phyloP scores from a whole-genome alignment of 2,888 invertebrate species.

The Beris morrisii region DNA sequence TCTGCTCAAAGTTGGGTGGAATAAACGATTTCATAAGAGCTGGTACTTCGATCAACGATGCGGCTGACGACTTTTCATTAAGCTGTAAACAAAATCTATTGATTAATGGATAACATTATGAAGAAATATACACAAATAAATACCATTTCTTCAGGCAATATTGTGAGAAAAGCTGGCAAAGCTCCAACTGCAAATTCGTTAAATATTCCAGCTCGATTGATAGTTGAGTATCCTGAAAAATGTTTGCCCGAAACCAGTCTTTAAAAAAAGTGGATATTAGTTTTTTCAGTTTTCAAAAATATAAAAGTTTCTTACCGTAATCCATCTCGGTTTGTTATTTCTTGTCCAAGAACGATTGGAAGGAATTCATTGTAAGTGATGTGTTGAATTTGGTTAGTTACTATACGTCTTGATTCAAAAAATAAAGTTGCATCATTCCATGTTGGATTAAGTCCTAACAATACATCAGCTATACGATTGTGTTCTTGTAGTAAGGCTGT shows the following conservation, averaged over 20 bases:
- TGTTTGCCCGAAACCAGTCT: constrained; percentile 73
- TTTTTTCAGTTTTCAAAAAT: background rate
- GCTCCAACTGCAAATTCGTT: constrained; percentile 77
- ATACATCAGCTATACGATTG: constrained; percentile 72
- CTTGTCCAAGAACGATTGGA: constrained; percentile 70
- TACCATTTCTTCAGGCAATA: constrained; percentile 73
- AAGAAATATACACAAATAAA: constrained; percentile 26
- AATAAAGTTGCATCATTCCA: constrained; percentile 80
- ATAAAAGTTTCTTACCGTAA: constrained; percentile 59
- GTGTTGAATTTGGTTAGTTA: constrained; percentile 80
- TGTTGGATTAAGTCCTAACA: constrained; percentile 71
- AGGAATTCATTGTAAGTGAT: constrained; percentile 83
- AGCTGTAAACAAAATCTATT: constrained; percentile 54
- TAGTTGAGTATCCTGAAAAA: constrained; percentile 79
- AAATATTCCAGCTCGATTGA: constrained; percentile 74
- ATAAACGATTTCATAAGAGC: constrained; percentile 58
- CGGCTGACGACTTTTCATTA: constrained; percentile 63
- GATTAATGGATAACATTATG: background rate
- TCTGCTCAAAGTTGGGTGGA: constrained; percentile 54
- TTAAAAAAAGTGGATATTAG: constrained; percentile 31
- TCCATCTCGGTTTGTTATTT: constrained; percentile 52
- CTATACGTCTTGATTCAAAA: constrained; percentile 72
- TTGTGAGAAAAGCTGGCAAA: constrained; percentile 72
- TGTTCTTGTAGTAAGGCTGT: constrained; percentile 74
- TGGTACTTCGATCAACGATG: constrained; percentile 65